A percentile compares a stretch with the other conserved stretches of the same genome.
Evolutionary conservation across 2,113 vertebrate species (phyloP).

Genomic region (Atlantisia rogersi): DNA sequence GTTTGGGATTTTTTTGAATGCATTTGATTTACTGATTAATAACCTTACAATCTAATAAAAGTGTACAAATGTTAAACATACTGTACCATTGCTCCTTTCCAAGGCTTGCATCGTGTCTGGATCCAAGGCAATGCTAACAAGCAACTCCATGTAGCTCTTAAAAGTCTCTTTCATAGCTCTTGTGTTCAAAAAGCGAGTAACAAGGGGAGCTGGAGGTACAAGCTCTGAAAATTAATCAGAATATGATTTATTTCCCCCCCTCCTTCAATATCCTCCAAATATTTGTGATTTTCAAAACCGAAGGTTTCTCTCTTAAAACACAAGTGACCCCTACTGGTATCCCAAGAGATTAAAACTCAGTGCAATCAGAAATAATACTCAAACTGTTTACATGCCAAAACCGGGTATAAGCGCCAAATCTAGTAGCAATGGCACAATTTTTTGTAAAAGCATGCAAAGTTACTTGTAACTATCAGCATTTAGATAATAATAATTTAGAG

Average conservation of each 20-base stretch:
- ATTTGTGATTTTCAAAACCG: neutral
- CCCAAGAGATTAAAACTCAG: neutral
- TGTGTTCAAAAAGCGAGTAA: slow-evolving; percentile 91
- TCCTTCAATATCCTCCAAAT: neutral
- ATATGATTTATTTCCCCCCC: neutral
- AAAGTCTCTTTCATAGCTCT: slow-evolving; percentile 98
- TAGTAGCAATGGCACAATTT: neutral
- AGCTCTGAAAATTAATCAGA: slow-evolving; percentile 77
- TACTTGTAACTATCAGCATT: neutral
- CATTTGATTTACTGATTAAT: neutral
- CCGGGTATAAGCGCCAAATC: neutral
- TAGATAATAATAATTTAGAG: neutral
- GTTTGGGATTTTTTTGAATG: neutral
- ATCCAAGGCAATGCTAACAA: slow-evolving; percentile 91
- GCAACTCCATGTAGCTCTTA: slow-evolving; percentile 94
- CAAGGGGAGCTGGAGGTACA: slow-evolving; percentile 83
- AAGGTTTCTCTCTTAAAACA: neutral
- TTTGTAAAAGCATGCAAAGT: neutral
- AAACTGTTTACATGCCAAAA: neutral
- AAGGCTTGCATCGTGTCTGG: slow-evolving; percentile 89
- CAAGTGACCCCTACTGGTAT: slow-evolving; percentile 65
- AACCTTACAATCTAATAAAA: neutral
- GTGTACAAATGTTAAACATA: slow-evolving; percentile 35
- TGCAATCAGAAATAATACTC: neutral
- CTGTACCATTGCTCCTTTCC: slow-evolving; percentile 90